Evolutionary conservation across 2,797 vertebrate species (phyloP).

Genomic region (Ciconia nigra): DNA sequence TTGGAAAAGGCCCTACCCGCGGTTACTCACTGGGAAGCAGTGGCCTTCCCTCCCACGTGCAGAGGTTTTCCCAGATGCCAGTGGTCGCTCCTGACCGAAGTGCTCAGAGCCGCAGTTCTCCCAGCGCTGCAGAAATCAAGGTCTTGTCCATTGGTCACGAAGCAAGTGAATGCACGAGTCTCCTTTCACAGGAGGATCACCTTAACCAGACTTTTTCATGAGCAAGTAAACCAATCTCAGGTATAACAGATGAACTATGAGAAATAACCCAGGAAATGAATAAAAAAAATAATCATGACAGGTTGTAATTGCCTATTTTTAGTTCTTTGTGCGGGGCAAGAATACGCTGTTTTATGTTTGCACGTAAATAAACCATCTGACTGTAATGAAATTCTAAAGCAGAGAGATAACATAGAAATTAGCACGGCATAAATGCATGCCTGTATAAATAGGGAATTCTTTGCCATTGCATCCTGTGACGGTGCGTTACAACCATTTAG

Average conservation of each 20-base stretch:
- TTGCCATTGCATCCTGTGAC: background rate
- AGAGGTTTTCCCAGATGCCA: accelerated
- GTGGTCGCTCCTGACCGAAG: background rate
- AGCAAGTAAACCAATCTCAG: background rate
- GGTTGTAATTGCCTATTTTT: background rate
- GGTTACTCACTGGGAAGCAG: background rate
- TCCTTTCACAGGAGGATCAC: background rate
- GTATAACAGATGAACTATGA: background rate
- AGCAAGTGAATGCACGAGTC: background rate
- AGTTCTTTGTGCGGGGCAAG: too few species aligned
- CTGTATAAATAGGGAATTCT: background rate
- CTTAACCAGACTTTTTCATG: background rate
- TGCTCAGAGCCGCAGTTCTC: too few species aligned
- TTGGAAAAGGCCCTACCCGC: background rate
- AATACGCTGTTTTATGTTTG: background rate
- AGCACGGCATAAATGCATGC: background rate
- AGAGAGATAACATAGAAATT: background rate
- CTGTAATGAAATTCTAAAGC: background rate
- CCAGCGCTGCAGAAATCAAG: background rate
- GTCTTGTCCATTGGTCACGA: too few species aligned
- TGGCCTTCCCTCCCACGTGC: background rate
- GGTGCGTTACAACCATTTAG: background rate
- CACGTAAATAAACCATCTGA: background rate
- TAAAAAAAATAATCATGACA: background rate
- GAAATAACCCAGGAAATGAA: background rate